phyloP scores from a whole-genome alignment of 2,113 vertebrate species.

The Capreolus pygargus region DNA sequence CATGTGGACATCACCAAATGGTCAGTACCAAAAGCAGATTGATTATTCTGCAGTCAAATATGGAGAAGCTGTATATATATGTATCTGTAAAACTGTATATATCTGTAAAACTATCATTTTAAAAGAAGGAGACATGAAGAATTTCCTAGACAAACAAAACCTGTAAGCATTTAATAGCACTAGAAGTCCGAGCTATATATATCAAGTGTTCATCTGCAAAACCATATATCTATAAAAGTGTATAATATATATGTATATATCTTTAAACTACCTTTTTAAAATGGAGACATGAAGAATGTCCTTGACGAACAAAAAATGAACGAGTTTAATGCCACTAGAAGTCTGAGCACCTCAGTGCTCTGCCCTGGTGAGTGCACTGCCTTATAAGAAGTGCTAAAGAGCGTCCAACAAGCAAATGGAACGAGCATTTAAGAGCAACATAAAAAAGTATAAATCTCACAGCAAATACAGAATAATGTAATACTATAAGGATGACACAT shows the following conservation, averaged over 20 bases:
- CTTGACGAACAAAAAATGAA: neutral
- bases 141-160: neutral
- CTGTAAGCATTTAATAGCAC: accelerated
- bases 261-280: neutral
- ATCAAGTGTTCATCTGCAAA: neutral
- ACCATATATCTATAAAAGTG: neutral
- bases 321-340: neutral
- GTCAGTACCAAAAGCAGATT: neutral
- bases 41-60: neutral
- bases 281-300: neutral
- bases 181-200: neutral
- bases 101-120: neutral
- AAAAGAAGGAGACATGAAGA: neutral
- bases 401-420: neutral
- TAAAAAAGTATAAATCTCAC: neutral
- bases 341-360: neutral
- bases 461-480: neutral
- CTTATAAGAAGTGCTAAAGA: neutral
- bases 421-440: neutral
- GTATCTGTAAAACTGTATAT: neutral
- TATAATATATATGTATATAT: neutral
- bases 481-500: neutral
- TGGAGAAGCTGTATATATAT: neutral
- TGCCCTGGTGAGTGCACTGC: neutral
- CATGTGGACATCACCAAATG: neutral